Conservation (phyloP, 2,797 vertebrate genomes). For the Oreonectes daqikongensis region DNA sequence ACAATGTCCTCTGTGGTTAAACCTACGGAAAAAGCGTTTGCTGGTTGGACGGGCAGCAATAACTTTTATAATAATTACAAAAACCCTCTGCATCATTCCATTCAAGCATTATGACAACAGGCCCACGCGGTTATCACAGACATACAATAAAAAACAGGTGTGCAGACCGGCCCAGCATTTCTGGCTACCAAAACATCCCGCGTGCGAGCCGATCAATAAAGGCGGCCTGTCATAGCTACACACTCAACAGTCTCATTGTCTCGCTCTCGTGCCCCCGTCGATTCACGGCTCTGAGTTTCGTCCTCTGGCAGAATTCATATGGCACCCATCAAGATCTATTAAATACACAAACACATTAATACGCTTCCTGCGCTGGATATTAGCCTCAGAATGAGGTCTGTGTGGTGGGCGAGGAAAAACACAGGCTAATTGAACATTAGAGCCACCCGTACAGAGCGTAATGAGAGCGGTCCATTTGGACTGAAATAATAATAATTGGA, state of each 20-base stretch:
- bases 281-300: constrained; percentile 10
- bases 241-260: constrained; percentile 50
- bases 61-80: constrained; percentile 19
- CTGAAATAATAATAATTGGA: constrained; percentile 49
- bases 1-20: not conserved
- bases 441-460: constrained; percentile 29
- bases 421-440: constrained; percentile 20
- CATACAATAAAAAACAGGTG: constrained; percentile 34
- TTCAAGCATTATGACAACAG: constrained; percentile 17
- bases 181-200: not conserved
- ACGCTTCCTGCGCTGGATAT: constrained; percentile 56
- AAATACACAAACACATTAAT: constrained; percentile 69
- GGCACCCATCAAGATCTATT: constrained; percentile 74
- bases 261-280: constrained; percentile 3
- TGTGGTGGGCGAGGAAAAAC: constrained; percentile 26
- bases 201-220: constrained; percentile 30
- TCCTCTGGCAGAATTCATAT: constrained; percentile 64
- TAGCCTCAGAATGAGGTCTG: constrained; percentile 32
- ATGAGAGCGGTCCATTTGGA: constrained; percentile 50
- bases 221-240: constrained; percentile 32
- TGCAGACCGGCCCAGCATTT: not conserved
- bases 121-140: constrained; percentile 5
- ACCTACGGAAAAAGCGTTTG: not conserved
- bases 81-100: constrained; percentile 1
- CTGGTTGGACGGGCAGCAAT: not conserved